Evolutionary conservation across 1,140 invertebrate species (phyloP), one percentile per base, ranked within the genome.

Genomic region (Solen grandis): DNA sequence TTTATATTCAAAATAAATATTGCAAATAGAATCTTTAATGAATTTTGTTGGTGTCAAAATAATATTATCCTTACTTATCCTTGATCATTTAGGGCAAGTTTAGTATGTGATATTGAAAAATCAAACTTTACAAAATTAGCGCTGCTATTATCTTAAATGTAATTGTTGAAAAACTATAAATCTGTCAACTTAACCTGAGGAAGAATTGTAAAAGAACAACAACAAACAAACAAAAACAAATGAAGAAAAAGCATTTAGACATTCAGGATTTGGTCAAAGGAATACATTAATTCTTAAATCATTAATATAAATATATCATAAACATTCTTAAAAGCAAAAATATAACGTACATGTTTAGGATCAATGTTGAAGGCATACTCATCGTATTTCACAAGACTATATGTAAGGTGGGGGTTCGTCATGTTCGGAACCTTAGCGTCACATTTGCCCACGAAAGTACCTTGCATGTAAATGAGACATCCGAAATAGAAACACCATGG

Each of bases 351-450:
- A 16, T 33, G 27, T 41, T 36, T 59, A 19, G 5, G 25, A 25
- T 54, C 63, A n/a, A 82, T 75, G 0, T n/a, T 41, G 62, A 82
- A 82, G 25, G 68, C 36, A n/a, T n/a, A n/a, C 19, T 77, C 27
- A 8, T 50, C 33, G 16, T 65, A 14, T 1, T 63, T 62, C 5
- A 85, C 78, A 4, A 85, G 38, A 16, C 69, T 76, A 38, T 85
- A 85, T 5, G 29, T 46, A 41, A 85, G 54, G 8, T 78, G 68
- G 35, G 38, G 74, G n/a, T 46, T 73, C 35, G 84, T 77, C n/a
- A 73, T 78, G 60, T 85, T 85, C 46, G 52, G 14, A 25, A 82
- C 70, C n/a, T 36, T 41, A 4, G 84, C 84, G 14, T 63, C 54
- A n/a, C 82, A 79, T 1, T 14, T 50, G 14, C 78, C 81, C 5